These are phyloP conservation scores for Hylomyscus alleni DNA, from an alignment of 2,797 vertebrate species.

Conservation along the genomic window DNA sequence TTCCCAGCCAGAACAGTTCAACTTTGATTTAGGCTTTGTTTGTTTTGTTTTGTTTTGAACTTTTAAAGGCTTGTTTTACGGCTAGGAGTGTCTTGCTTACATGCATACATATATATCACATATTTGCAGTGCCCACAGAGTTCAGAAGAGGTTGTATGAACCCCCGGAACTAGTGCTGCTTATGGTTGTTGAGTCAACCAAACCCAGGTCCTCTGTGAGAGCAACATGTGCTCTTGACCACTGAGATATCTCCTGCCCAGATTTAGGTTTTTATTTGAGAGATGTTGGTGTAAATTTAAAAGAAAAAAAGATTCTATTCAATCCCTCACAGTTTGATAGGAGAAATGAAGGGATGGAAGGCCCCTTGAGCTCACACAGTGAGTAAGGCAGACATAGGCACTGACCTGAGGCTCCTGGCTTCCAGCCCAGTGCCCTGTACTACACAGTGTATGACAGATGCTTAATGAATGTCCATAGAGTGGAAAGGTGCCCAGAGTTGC, in stretches of 20 bases:
- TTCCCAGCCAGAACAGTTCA: background rate
- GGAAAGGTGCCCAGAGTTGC: background rate
- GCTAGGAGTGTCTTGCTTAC: background rate
- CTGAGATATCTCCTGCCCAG: background rate
- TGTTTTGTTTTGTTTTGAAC: background rate
- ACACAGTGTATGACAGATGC: background rate
- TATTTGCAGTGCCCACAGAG: background rate
- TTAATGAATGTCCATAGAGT: background rate
- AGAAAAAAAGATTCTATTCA: constrained; percentile 7
- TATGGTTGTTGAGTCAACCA: background rate
- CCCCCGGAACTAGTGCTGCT: background rate
- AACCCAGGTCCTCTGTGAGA: background rate
- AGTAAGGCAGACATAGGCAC: background rate
- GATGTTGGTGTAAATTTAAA: constrained; percentile 16
- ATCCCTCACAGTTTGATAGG: background rate
- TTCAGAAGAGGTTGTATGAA: background rate
- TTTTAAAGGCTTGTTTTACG: background rate
- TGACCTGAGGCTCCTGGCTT: background rate
- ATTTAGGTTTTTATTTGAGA: background rate
- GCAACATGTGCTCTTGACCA: background rate
- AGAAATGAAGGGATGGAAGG: background rate
- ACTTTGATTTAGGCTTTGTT: background rate
- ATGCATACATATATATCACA: no score
- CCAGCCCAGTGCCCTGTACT: background rate
- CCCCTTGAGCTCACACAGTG: background rate